These are phyloP conservation scores for Ganaspis brasiliensis DNA, from an alignment of 2,888 invertebrate species.

Conservation along the genomic window DNA sequence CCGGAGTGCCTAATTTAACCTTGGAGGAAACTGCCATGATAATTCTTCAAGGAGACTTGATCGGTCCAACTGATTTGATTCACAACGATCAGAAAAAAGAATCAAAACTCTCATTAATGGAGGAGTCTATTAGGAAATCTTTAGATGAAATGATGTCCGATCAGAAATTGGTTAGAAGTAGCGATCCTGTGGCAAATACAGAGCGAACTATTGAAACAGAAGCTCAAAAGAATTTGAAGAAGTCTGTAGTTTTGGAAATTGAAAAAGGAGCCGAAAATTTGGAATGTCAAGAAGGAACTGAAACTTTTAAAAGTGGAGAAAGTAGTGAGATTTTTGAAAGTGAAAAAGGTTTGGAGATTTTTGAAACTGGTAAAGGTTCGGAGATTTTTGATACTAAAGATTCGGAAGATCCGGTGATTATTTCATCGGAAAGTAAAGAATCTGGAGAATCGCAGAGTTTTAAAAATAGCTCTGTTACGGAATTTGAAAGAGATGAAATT, in stretches of 20 bases:
- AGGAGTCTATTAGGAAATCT: constrained; percentile 70
- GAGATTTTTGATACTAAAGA: constrained; percentile 22
- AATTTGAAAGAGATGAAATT: constrained; percentile 25
- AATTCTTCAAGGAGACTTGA: constrained; percentile 66
- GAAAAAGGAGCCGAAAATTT: background rate
- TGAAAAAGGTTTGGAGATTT: too few species aligned
- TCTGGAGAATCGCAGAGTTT: constrained; percentile 44
- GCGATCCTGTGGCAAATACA: constrained; percentile 16
- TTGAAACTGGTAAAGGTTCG: constrained; percentile 13
- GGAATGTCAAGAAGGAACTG: constrained; percentile 12
- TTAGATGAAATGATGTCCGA: constrained; percentile 71
- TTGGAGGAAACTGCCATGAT: constrained; percentile 73
- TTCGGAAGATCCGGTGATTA: constrained; percentile 28
- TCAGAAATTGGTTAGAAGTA: constrained; percentile 57
- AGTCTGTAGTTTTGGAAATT: constrained; percentile 17
- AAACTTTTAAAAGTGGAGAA: background rate
- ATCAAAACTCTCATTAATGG: constrained; percentile 72
- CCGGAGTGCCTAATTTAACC: constrained; percentile 70
- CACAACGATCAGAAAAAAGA: constrained; percentile 59
- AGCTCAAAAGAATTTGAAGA: background rate
- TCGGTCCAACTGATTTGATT: constrained; percentile 51
- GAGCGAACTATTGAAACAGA: constrained; percentile 14
- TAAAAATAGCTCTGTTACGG: background rate
- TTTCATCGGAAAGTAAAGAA: constrained; percentile 22
- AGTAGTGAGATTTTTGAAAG: background rate